Percentiles rank a stretch among this genome's conserved stretches.
Conservation (phyloP, 2,797 vertebrate species). For the Anomalospiza imberbis region DNA sequence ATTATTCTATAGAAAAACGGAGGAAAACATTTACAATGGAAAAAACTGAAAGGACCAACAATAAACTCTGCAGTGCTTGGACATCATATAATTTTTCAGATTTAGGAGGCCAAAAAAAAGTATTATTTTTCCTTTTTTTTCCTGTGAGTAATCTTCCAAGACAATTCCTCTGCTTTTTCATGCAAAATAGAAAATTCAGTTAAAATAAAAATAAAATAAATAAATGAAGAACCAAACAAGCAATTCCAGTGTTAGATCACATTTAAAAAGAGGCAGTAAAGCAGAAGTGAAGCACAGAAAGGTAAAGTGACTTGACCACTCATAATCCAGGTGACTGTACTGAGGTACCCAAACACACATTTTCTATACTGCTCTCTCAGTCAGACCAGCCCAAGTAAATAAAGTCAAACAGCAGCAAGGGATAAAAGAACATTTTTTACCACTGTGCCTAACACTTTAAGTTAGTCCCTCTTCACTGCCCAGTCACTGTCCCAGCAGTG, state of each 20-base stretch:
- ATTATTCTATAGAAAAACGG: background rate
- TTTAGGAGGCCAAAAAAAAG: background rate
- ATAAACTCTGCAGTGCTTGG: background rate
- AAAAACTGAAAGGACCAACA: background rate
- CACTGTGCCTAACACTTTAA: background rate
- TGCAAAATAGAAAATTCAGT: background rate
- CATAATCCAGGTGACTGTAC: background rate
- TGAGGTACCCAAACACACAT: background rate
- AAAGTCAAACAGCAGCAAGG: background rate
- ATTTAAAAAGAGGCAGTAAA: background rate
- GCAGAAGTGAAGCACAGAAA: background rate
- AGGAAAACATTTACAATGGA: background rate
- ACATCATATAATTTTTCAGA: background rate
- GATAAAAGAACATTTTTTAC: background rate
- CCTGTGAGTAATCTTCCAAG: background rate
- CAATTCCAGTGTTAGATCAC: background rate
- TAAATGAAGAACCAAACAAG: background rate
- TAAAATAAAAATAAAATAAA: background rate
- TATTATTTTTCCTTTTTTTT: background rate
- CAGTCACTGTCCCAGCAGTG: fast-evolving
- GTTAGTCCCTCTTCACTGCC: background rate
- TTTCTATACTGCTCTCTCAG: background rate
- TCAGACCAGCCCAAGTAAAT: background rate
- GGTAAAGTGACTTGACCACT: background rate
- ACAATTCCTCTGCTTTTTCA: background rate